Conservation (phyloP, 92 coral and sea anemone genomes). For the Parazoanthus swiftii region DNA sequence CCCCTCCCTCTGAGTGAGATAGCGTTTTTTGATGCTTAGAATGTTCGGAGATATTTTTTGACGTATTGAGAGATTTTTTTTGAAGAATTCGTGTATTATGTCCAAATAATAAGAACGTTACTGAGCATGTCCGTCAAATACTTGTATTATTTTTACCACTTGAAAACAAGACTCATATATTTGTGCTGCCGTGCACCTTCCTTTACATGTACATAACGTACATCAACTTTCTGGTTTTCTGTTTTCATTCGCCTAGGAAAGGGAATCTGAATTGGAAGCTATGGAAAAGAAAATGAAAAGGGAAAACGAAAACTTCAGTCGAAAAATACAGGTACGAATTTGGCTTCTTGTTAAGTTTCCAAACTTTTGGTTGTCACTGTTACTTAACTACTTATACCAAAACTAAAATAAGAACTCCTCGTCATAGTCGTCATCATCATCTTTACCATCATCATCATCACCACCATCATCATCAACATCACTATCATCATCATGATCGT, state of each 20-base stretch:
- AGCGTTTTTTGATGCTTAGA: too few relatives aligned
- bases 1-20: too few relatives aligned
- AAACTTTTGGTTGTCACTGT: neutral
- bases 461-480: neutral
- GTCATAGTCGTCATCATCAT: neutral
- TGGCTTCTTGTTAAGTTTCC: neutral
- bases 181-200: too few relatives aligned
- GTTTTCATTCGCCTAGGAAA: slow-evolving; percentile 54
- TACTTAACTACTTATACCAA: neutral
- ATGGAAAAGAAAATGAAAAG: slow-evolving; percentile 72
- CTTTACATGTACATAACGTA: neutral
- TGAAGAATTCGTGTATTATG: too few relatives aligned
- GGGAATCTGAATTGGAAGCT: slow-evolving; percentile 68
- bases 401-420: neutral
- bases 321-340: slow-evolving; percentile 65
- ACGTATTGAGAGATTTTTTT: too few relatives aligned
- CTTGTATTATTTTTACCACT: too few relatives aligned
- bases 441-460: neutral
- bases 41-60: too few relatives aligned
- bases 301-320: slow-evolving; percentile 64
- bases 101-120: too few relatives aligned
- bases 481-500: too few relatives aligned
- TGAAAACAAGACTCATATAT: too few relatives aligned
- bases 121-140: too few relatives aligned
- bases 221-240: neutral